Evolutionary conservation across 2,113 vertebrate genomes (phyloP).

Genomic region (Nesogale talazaci): DNA sequence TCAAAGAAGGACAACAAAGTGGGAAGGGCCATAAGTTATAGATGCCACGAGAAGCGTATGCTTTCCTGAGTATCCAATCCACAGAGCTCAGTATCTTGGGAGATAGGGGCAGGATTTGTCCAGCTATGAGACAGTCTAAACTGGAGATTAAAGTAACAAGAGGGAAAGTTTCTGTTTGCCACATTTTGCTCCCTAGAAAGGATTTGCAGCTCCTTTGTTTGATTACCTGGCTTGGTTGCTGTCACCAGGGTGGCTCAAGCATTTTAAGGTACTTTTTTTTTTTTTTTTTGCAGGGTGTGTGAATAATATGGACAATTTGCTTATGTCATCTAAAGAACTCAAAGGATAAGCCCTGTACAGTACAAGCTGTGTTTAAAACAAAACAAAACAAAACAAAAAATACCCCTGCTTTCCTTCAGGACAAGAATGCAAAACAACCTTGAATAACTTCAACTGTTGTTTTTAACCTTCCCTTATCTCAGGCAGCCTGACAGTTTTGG

Average conservation of each 20-base stretch:
- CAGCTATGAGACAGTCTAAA: background rate
- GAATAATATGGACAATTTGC: constrained; percentile 59
- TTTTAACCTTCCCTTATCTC: constrained; percentile 91
- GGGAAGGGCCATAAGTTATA: constrained; percentile 75
- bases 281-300: background rate
- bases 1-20: constrained; percentile 74
- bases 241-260: background rate
- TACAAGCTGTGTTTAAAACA: constrained; percentile 79
- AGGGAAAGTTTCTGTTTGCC: constrained; percentile 47
- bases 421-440: constrained; percentile 95
- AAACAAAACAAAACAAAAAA: constrained; percentile 73
- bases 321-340: constrained; percentile 76
- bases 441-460: constrained; percentile 93
- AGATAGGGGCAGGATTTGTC: background rate
- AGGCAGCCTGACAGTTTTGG: constrained; percentile 88
- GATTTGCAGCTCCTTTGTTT: constrained; percentile 65
- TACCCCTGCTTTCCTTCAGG: constrained; percentile 79
- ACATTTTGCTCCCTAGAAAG: constrained; percentile 38
- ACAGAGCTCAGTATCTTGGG: background rate
- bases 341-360: constrained; percentile 70
- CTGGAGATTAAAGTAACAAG: constrained; percentile 51
- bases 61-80: constrained; percentile 55
- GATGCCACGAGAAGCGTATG: constrained; percentile 75
- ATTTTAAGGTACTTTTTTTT: constrained; percentile 28
- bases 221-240: constrained; percentile 66